Evolutionary conservation across 2,888 invertebrate genomes (phyloP).

Genomic region (Abrostola tripartita): DNA sequence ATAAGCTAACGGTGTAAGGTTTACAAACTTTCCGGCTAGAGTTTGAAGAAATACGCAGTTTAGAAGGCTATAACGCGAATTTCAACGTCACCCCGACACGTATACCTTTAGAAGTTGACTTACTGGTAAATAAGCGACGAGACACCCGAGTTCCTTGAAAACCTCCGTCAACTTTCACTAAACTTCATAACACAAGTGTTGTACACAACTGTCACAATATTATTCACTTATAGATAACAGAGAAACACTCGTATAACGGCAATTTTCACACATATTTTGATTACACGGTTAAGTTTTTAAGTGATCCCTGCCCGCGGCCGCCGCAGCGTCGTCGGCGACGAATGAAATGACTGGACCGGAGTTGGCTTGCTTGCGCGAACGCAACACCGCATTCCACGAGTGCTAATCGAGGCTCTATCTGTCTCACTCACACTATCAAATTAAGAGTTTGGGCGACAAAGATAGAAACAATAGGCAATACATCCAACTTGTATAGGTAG

Average conservation of each 20-base stretch:
- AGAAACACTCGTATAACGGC: constrained; percentile 75
- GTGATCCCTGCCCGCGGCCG: constrained; percentile 65
- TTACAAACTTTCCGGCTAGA: neutral
- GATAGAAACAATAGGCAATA: constrained; percentile 60
- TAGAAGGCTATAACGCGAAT: constrained; percentile 61
- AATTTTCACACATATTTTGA: constrained; percentile 84
- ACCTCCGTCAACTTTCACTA: constrained; percentile 81
- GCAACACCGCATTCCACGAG: constrained; percentile 85
- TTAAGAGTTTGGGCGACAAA: constrained; percentile 48
- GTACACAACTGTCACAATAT: constrained; percentile 76
- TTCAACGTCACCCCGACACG: constrained; percentile 83
- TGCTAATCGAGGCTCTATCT: constrained; percentile 71
- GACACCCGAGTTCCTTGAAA: constrained; percentile 78
- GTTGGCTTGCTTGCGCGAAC: constrained; percentile 78
- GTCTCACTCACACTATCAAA: constrained; percentile 68
- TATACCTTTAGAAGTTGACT: constrained; percentile 75
- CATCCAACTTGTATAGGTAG: constrained; percentile 70
- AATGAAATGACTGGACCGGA: constrained; percentile 79
- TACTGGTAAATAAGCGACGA: constrained; percentile 80
- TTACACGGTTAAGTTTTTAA: constrained; percentile 67
- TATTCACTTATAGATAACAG: constrained; percentile 76
- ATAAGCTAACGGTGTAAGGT: neutral
- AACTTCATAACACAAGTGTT: constrained; percentile 85
- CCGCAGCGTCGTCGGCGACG: constrained; percentile 73
- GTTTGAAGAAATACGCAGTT: constrained; percentile 31